Base-by-base conservation (phyloP, 1,140 invertebrate genomes). In the Acromyrmex heyeri region DNA sequence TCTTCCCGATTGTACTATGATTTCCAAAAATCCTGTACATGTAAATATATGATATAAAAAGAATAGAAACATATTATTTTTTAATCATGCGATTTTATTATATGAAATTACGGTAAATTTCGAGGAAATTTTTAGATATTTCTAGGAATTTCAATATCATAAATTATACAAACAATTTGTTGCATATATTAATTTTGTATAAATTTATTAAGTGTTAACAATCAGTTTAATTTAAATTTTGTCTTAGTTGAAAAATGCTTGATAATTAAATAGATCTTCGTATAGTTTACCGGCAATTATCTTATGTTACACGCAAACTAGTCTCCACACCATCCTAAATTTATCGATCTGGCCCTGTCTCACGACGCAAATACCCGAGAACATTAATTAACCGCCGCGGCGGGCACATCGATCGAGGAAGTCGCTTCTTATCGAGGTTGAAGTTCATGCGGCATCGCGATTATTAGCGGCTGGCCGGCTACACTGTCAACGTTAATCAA, bases 321-420 rank as follows among this genome's bases (percentile, higher is more conserved):
- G 6, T 53, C 27, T 44, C 67, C 86, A 27, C 53, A 27, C 48
- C 34, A 3, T 67, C 86, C 78, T 83, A 75, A 83, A 83, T 83
- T 83, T 83, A 87, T 75, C 79, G 86, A 87, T 82, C 85, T 30
- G n/a, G 21, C 24, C n/a, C 69, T 50, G 69, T 67, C 78, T 75
- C 86, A 57, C 50, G 86, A 57, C 59, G 61, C 86, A 75, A 87
- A 87, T 83, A 83, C 59, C 79, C 69, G 78, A 75, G 78, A 87
- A 83, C 86, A 48, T 87, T 87, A 87, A 87, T 87, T 87, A 87
- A 75, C 86, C 86, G 69, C 67, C 34, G 69, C 48, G 59, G 86
- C 61, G 67, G 50, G 55, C 59, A 65, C 48, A 83, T 87, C 86
- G 86, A 87, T 87, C 79, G 86, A 30, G 69, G n/a, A 67, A 87